Conservation (phyloP, 2,888 invertebrate genomes). For the Sceliomorpha sp. region DNA sequence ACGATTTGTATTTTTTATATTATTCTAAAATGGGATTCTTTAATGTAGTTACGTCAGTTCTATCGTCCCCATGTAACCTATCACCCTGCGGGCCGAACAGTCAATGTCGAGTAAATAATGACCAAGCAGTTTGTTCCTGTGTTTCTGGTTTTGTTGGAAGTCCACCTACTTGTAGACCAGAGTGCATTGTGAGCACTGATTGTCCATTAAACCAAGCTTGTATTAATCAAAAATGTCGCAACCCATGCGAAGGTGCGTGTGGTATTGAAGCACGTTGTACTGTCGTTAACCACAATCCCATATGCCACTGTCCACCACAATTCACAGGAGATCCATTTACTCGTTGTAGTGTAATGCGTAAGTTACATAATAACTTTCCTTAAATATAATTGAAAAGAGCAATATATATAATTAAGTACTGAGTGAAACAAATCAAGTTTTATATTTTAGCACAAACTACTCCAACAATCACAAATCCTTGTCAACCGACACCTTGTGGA, state of each 20-base stretch:
- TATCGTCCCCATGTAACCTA: conserved; percentile 81
- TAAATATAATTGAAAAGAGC: too few species aligned
- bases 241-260: conserved; percentile 80
- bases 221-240: conserved; percentile 78
- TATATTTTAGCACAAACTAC: conserved; percentile 11
- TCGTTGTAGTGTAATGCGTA: conserved; percentile 80
- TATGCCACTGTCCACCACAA: conserved; percentile 82
- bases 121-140: conserved; percentile 90
- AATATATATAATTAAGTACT: too few species aligned
- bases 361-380: conserved; percentile 27
- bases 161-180: conserved; percentile 84
- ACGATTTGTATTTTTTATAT: too few species aligned
- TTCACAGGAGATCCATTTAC: conserved; percentile 87
- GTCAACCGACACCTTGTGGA: conserved; percentile 82
- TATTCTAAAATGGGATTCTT: too few species aligned
- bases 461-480: conserved; percentile 82
- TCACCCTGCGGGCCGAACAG: conserved; percentile 84
- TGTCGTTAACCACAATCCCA: conserved; percentile 81
- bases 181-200: conserved; percentile 80
- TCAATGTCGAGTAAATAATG: conserved; percentile 80
- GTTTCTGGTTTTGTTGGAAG: conserved; percentile 87
- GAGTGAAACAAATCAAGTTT: too few species aligned
- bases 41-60: conserved; percentile 51
- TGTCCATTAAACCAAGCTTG: conserved; percentile 83
- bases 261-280: conserved; percentile 80